Evolutionary conservation across 2,113 vertebrate species (phyloP).

Genomic region (Rhombomys opimus): DNA sequence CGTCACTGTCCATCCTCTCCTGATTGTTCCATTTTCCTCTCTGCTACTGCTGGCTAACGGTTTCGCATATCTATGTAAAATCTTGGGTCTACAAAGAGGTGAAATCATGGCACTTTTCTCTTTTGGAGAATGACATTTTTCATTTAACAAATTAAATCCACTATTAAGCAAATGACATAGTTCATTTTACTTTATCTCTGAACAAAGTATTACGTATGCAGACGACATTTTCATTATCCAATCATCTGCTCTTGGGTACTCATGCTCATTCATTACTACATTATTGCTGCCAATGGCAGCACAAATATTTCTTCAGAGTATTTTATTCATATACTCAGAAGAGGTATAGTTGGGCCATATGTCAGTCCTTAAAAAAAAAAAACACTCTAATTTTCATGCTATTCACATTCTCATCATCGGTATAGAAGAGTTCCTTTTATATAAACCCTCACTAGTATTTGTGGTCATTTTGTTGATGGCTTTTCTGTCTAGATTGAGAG

Average conservation of each 20-base stretch:
- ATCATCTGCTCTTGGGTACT: background rate
- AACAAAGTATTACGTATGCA: background rate
- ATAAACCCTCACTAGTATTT: background rate
- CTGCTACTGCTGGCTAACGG: background rate
- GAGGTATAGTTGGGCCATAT: background rate
- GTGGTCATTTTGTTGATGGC: background rate
- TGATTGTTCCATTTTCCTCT: background rate
- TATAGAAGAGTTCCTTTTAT: background rate
- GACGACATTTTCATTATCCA: background rate
- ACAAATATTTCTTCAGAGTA: background rate
- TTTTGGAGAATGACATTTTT: background rate
- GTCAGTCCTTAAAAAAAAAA: background rate
- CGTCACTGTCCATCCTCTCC: background rate
- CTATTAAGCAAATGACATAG: background rate
- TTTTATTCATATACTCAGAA: background rate
- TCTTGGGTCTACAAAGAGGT: background rate
- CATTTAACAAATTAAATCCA: background rate
- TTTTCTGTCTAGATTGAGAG: background rate
- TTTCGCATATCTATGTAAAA: background rate
- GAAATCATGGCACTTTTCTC: background rate
- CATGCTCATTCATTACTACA: background rate
- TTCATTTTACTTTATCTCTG: background rate
- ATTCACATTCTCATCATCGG: background rate
- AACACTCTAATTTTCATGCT: background rate
- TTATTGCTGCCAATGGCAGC: background rate